These are phyloP conservation scores for Euwallacea fornicatus DNA, from an alignment of 1,140 invertebrate species.

Conservation along the genomic window DNA sequence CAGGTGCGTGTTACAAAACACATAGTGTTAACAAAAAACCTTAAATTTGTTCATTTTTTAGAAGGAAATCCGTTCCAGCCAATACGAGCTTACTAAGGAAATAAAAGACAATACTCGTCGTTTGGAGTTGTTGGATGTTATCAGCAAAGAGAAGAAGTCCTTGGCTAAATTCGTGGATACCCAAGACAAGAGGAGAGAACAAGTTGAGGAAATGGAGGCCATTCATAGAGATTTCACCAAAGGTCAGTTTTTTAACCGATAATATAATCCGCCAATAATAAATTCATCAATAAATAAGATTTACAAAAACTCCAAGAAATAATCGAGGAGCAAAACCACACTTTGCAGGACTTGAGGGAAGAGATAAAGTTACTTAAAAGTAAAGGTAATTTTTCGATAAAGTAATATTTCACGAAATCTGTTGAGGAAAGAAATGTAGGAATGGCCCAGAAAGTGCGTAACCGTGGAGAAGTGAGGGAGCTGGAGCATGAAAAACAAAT, in stretches of 20 bases:
- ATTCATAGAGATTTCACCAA: conserved; percentile 46
- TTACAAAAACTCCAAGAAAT: conserved; percentile 54
- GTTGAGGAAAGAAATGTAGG: conserved; percentile 6
- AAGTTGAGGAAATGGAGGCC: conserved; percentile 44
- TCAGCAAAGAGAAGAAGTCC: conserved; percentile 60
- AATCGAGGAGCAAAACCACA: conserved; percentile 32
- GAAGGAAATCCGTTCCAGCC: conserved; percentile 47
- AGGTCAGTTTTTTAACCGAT: conserved; percentile 42
- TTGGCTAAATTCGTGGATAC: conserved; percentile 53
- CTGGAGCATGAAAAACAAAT: not conserved
- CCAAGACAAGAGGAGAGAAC: conserved; percentile 52
- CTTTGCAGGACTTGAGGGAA: conserved; percentile 42
- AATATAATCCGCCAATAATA: not conserved
- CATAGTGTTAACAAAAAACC: conserved; percentile 15
- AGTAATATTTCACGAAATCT: no score
- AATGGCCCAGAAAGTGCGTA: conserved; percentile 26
- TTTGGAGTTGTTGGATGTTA: conserved; percentile 58
- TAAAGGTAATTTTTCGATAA: conserved; percentile 36
- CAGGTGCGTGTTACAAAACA: conserved; percentile 34
- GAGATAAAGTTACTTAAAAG: conserved; percentile 49
- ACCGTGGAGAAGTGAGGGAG: conserved; percentile 3
- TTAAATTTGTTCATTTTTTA: conserved; percentile 44
- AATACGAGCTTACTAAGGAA: conserved; percentile 54
- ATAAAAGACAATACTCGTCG: conserved; percentile 61
- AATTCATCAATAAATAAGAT: conserved; percentile 2